phyloP scores from a whole-genome alignment of 2,113 vertebrate species.

The Heterotilapia buettikoferi region DNA sequence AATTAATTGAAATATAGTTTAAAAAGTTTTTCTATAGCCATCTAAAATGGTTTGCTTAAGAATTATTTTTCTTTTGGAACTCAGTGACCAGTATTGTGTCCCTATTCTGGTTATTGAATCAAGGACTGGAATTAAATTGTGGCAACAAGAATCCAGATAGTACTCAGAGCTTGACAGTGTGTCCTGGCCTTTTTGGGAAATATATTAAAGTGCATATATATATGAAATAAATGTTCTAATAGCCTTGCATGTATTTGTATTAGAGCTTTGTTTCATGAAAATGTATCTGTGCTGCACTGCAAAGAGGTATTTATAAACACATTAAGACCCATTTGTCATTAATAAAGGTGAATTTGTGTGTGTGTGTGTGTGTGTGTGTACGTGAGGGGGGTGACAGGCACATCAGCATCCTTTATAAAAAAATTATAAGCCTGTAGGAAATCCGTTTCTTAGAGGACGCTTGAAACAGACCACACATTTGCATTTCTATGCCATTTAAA shows the following conservation, averaged over 20 bases:
- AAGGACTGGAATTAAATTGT: neutral
- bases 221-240: neutral
- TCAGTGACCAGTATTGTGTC: neutral
- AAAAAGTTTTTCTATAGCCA: neutral
- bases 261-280: neutral
- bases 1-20: neutral
- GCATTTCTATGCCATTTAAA: slow-evolving; percentile 52
- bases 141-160: neutral
- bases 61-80: neutral
- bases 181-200: neutral
- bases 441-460: neutral
- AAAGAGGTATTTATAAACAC: neutral
- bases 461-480: slow-evolving; percentile 23
- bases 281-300: neutral
- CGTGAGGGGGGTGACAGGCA: accelerated
- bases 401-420: slow-evolving; percentile 29
- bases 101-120: neutral
- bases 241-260: neutral
- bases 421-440: slow-evolving; percentile 37
- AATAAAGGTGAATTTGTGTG: neutral
- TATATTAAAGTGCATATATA: neutral
- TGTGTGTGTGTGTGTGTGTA: neutral
- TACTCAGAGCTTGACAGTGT: neutral
- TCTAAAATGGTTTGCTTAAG: neutral
- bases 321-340: neutral